Percentiles rank a stretch among this genome's conserved stretches.
Conservation (phyloP, 1,140 invertebrate species). For the Cotesia glomerata region DNA sequence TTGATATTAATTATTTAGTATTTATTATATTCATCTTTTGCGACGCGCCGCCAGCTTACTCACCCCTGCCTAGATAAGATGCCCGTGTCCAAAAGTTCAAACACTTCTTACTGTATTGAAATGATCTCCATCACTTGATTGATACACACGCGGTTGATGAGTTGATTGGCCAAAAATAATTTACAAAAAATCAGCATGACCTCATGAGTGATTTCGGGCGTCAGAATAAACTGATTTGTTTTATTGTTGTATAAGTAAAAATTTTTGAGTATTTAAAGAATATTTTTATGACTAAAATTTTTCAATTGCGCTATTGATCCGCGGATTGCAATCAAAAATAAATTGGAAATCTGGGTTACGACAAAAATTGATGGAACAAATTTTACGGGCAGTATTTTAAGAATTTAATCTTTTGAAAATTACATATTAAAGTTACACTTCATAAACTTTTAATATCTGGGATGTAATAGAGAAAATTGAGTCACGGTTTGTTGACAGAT, state of each 20-base stretch:
- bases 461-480: no score
- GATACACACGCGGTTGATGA: constrained; percentile 46
- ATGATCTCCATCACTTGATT: constrained; percentile 48
- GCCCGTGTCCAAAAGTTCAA: constrained; percentile 51
- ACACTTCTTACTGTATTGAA: constrained; percentile 31
- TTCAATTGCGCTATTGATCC: not conserved
- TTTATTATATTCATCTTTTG: constrained; percentile 34
- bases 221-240: constrained; percentile 20
- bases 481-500: no score
- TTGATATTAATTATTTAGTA: constrained; percentile 2
- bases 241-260: not conserved
- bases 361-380: no score
- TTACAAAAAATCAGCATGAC: constrained; percentile 57
- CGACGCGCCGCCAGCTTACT: constrained; percentile 59
- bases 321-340: no score
- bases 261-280: not conserved
- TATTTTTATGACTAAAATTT: not conserved
- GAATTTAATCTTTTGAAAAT: not conserved
- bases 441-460: no score
- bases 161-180: constrained; percentile 52
- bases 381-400: no score
- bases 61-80: constrained; percentile 51
- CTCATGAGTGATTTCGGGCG: constrained; percentile 43
- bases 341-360: no score
- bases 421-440: no score